phyloP scores from a whole-genome alignment of 2,113 vertebrate genomes.

The Syngnathus typhle region DNA sequence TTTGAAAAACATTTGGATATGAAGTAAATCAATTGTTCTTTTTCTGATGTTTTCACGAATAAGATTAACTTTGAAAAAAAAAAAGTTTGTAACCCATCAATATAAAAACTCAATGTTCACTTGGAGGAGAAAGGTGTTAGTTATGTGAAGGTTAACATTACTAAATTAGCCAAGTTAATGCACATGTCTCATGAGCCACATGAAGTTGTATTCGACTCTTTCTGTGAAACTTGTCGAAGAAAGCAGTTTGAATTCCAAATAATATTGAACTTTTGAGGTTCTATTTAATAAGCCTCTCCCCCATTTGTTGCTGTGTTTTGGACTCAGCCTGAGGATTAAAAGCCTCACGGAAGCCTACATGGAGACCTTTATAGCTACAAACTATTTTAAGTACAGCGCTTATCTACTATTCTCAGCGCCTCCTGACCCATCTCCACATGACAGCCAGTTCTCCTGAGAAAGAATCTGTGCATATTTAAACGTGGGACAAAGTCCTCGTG shows the following conservation, averaged over 20 bases:
- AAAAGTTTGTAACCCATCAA: not conserved
- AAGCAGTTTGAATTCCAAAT: no score
- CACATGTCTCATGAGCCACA: no score
- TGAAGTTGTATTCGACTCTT: no score
- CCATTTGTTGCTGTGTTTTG: not conserved
- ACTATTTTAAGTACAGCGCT: constrained; percentile 34
- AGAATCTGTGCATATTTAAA: constrained; percentile 44
- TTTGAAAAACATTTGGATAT: not conserved
- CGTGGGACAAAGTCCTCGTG: constrained; percentile 40
- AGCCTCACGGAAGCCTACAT: constrained; percentile 3
- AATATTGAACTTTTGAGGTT: not conserved
- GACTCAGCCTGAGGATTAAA: constrained; percentile 8
- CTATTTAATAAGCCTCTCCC: not conserved
- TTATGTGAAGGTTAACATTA: no score
- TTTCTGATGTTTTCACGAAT: not conserved
- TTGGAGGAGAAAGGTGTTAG: not conserved
- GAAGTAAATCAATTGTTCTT: not conserved
- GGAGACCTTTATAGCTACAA: constrained; percentile 36
- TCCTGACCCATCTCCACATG: constrained; percentile 39
- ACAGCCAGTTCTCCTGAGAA: constrained; percentile 42
- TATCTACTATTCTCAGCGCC: constrained; percentile 22
- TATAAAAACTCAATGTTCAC: not conserved
- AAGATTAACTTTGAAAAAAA: no score
- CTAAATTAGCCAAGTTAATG: no score
- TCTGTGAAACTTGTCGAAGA: no score